These are phyloP conservation scores for Lophotis ruficrista DNA, from an alignment of 2,113 vertebrate species.

Conservation along the genomic window DNA sequence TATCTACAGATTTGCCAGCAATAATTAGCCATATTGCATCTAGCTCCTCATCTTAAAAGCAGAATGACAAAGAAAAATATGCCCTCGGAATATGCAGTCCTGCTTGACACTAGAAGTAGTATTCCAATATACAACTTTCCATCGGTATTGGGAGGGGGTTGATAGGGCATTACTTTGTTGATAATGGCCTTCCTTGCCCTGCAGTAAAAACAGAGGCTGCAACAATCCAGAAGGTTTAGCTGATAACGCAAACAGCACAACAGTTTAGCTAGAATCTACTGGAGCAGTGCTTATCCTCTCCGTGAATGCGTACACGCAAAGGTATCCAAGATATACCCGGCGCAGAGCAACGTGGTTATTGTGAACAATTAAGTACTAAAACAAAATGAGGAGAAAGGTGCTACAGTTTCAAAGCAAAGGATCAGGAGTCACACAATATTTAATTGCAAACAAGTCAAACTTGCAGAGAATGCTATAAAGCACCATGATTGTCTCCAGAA, in stretches of 20 bases:
- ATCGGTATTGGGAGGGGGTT: not conserved
- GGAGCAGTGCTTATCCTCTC: not conserved
- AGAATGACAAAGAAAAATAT: not conserved
- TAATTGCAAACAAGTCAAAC: not conserved
- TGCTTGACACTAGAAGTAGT: not conserved
- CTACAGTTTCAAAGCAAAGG: not conserved
- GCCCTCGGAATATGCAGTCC: not conserved
- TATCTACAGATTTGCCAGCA: not conserved
- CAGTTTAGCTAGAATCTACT: not conserved
- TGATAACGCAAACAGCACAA: not conserved
- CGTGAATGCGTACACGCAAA: too few relatives aligned
- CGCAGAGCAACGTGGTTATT: not conserved
- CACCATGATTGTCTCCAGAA: not conserved
- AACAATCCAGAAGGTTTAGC: not conserved
- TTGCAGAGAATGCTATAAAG: not conserved
- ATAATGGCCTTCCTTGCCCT: not conserved
- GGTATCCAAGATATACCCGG: not conserved
- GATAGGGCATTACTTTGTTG: not conserved
- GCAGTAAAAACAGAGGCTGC: not conserved
- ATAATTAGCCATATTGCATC: not conserved
- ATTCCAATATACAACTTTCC: not conserved
- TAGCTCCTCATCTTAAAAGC: not conserved
- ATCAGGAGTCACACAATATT: not conserved
- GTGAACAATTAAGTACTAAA: not conserved
- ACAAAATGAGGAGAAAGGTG: not conserved